phyloP scores from a whole-genome alignment of 1,140 invertebrate species.

The Eriosoma lanigerum region DNA sequence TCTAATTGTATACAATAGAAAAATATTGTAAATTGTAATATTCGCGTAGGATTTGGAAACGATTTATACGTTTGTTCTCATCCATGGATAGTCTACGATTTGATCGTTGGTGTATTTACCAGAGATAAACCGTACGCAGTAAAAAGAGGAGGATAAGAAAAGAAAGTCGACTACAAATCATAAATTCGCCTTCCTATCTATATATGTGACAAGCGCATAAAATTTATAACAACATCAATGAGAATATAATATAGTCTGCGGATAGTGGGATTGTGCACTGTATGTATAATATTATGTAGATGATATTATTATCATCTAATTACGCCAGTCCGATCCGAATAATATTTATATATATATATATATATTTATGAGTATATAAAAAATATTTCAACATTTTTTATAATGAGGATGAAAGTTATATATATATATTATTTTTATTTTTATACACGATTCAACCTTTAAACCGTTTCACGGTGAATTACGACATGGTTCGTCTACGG shows the following conservation, averaged over 20 bases:
- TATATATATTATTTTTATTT: not conserved
- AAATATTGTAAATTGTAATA: no score
- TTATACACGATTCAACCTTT: not conserved
- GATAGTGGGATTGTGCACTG: no score
- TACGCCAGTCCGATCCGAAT: not conserved
- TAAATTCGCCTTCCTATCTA: not conserved
- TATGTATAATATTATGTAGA: no score
- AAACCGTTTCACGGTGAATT: conserved; percentile 6
- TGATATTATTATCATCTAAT: conserved; percentile 16
- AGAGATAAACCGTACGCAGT: not conserved
- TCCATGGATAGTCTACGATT: no score
- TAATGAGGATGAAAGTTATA: conserved; percentile 16
- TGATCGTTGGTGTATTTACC: not conserved
- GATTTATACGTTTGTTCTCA: no score
- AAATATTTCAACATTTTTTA: conserved; percentile 6
- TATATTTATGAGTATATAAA: not conserved
- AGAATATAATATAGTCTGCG: not conserved
- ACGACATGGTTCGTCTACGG: not conserved
- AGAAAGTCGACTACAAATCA: conserved; percentile 5
- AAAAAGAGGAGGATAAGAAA: no score
- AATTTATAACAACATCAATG: not conserved
- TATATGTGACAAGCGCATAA: not conserved
- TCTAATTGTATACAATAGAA: no score
- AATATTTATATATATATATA: not conserved
- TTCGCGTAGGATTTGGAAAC: no score